Base-by-base conservation (phyloP, 1,140 invertebrate genomes). In the Drosophila murphyi region DNA sequence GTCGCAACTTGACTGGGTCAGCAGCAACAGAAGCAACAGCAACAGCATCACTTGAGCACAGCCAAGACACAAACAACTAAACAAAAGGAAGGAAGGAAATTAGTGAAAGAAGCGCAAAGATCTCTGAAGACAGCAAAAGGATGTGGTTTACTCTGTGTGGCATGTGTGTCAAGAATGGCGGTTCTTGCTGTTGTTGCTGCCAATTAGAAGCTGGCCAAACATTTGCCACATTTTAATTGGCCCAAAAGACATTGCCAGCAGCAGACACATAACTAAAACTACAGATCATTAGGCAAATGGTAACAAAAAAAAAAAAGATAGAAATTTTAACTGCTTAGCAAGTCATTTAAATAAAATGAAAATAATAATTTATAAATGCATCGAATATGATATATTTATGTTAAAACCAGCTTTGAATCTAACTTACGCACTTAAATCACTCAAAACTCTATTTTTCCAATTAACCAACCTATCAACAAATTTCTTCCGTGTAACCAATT, bases 211-310 rank as follows among this genome's bases (percentile, higher is more conserved):
- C 52, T 37, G 28, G 50, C 20, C 37, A 5, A 55, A 60, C 32
- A 68, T 72, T 65, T 83, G 67, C 72, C 71, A 55, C 64, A 51
- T 87, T 82, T 89, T 88, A 88, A 88, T 88, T 88, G 83, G 78
- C 80, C 64, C 64, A 52, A 52, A 62, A 62, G 31, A 47, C 51
- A 37, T 12, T 31, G 67, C 35, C 67, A 48, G 35, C 56, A 62
- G 65, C 56, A 37, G n/a, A 50, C 35, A 28, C 55, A 51, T 5
- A 37, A 35, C 39, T 3, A 50, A 12, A 59, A n/a, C 63, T 45
- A 68, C 10, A 67, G 74, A 76, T 85, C 85, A 89, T 89, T 89
- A 89, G 85, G 72, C 85, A 81, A 75, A 75, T 80, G 68, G 68
- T 77, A 82, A 77, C 62, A 78, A 56, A 54, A 54, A 47, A 54